Evolutionary conservation across 2,797 vertebrate genomes (phyloP).

Genomic region (Myioborus miniatus): DNA sequence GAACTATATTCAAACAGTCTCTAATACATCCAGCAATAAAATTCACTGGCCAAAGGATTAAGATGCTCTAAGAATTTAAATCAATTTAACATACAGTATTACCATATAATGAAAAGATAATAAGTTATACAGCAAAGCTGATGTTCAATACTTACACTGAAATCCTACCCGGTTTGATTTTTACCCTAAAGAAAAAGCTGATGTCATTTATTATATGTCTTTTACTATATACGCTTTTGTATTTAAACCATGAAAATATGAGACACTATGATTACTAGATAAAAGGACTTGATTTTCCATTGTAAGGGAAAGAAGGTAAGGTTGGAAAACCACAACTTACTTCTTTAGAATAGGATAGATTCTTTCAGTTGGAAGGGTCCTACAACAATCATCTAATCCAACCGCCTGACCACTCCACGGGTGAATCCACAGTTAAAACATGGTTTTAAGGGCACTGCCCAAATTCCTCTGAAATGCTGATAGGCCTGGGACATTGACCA

Average conservation of each 20-base stretch:
- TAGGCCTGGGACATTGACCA: not conserved
- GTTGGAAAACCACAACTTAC: not conserved
- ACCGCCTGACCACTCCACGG: not conserved
- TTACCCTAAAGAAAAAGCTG: not conserved
- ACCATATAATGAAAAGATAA: not conserved
- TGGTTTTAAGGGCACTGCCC: not conserved
- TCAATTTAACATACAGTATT: not conserved
- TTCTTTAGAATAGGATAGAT: not conserved
- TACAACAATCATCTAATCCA: not conserved
- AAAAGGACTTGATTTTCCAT: not conserved
- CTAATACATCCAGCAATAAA: not conserved
- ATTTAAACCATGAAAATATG: not conserved
- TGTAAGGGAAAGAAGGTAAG: not conserved
- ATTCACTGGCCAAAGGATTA: not conserved
- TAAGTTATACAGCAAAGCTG: not conserved
- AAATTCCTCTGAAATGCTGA: not conserved
- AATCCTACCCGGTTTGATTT: not conserved
- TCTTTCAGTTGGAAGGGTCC: not conserved
- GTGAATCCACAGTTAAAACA: not conserved
- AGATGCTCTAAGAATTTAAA: not conserved
- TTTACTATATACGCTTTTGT: not conserved
- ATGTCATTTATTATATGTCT: not conserved
- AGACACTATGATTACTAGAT: not conserved
- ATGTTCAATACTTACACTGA: not conserved
- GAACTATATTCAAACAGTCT: not conserved